Percentiles rank a stretch among this genome's conserved stretches.
Evolutionary conservation across 1,140 invertebrate species (phyloP).

Genomic region (Hormaphis cornu): DNA sequence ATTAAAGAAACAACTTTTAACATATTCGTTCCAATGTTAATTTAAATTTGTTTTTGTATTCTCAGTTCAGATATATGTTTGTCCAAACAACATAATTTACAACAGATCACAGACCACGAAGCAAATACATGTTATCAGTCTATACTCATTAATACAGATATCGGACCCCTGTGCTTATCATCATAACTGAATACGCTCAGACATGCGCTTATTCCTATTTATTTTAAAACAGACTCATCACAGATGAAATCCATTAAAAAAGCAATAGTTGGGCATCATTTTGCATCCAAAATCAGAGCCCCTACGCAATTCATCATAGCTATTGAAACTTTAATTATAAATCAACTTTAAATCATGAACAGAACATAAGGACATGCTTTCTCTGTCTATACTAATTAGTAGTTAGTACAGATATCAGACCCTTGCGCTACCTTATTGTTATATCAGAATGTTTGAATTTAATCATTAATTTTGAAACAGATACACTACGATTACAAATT

Average conservation of each 20-base stretch:
- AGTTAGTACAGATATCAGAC: no score
- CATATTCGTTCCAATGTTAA: no score
- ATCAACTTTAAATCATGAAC: not conserved
- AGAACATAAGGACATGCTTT: no score
- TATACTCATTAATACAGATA: conserved; percentile 11
- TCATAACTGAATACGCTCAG: conserved; percentile 10
- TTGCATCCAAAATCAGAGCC: conserved; percentile 18
- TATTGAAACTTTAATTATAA: not conserved
- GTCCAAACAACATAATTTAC: conserved; percentile 10
- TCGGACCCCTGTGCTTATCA: conserved; percentile 15
- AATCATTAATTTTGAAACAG: no score
- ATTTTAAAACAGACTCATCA: not conserved
- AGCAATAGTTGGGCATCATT: conserved; percentile 20
- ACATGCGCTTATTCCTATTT: not conserved
- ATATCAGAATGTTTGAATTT: no score
- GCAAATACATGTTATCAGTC: conserved; percentile 9
- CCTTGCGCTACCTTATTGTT: no score
- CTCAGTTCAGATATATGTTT: not conserved
- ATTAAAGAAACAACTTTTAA: no score
- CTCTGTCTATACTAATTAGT: no score
- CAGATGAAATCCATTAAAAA: not conserved
- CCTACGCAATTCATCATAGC: conserved; percentile 13
- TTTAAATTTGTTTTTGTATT: no score
- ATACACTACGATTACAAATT: no score
- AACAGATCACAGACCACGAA: conserved; percentile 22